Conservation (phyloP, 2,888 invertebrate genomes). For the Leptinotarsa haldemani region DNA sequence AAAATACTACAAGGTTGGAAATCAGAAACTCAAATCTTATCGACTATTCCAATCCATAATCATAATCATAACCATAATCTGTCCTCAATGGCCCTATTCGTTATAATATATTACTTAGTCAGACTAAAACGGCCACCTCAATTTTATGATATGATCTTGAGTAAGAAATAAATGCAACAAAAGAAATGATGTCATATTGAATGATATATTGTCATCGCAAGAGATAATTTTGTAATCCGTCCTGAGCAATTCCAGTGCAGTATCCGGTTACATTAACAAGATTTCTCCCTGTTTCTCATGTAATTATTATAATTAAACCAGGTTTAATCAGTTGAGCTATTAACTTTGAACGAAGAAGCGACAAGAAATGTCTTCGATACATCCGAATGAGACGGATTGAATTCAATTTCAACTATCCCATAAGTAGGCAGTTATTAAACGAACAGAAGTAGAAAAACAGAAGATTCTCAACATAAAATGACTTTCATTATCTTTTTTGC, state of each 20-base stretch:
- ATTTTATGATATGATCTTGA: no score
- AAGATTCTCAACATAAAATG: conserved; percentile 31
- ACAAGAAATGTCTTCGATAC: conserved; percentile 5
- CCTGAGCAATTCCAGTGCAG: not conserved
- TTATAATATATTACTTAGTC: no score
- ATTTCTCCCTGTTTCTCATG: not conserved
- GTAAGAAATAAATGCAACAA: no score
- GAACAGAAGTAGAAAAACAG: conserved; percentile 19
- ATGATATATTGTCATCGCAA: no score
- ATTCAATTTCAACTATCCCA: conserved; percentile 24
- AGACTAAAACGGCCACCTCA: no score
- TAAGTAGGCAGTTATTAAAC: conserved; percentile 24
- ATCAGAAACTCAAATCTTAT: no score
- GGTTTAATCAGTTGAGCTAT: conserved; percentile 8
- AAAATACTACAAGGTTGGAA: no score
- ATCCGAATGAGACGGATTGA: conserved; percentile 6
- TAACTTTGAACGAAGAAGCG: conserved; percentile 1
- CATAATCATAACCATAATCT: no score
- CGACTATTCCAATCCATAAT: no score
- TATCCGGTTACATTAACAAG: not conserved
- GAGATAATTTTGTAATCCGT: no score
- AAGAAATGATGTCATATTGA: no score
- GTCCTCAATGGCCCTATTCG: no score
- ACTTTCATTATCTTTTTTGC: conserved; percentile 35
- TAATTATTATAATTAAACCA: conserved; percentile 11